Base-by-base conservation (phyloP, 2,888 invertebrate genomes). In the Drosophila merina region DNA sequence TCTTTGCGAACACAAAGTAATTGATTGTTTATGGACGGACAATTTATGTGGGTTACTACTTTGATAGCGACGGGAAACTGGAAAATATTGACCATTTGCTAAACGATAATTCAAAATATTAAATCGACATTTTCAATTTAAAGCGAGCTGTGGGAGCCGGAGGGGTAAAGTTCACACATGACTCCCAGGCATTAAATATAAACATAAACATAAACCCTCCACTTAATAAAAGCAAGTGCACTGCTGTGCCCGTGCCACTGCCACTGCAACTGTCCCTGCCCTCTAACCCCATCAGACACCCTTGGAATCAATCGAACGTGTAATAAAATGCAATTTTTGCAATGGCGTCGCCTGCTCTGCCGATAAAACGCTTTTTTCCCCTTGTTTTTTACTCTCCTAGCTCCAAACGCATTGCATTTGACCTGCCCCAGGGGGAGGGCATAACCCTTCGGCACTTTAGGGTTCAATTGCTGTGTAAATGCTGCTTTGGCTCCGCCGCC, bases 51-150 rank as follows among this genome's bases (percentile, higher is more conserved):
- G 75, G 76, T 57, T 73, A 73, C 78, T 76, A 71, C 68, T 25
- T 20, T 76, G 40, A 42, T 20, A 42, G 36, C 36, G 14, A 42
- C 25, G n/a, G 56, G 59, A 54, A 55, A 48, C 68, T 33, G 71
- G 42, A 76, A 86, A 82, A 78, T 76, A 86, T 81, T 83, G 86
- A 83, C 82, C 85, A 83, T 83, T 83, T 86, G 77, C 83, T 86
- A 83, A 83, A 83, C 85, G 86, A 83, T 83, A 86, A 86, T 86
- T 84, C 86, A 84, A 84, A 83, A 84, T 81, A 85, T 86, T 84
- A 84, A 86, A 83, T 84, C 86, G 83, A 84, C 83, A 86, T 84
- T 86, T 84, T 86, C 83, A 84, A 84, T 83, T 83, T 75, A 68
- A 83, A 62, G 74, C 75, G 74, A 73, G 14, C 58, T 57, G 57